Base-by-base conservation (phyloP, 2,888 invertebrate genomes). In the Apoderus coryli region DNA sequence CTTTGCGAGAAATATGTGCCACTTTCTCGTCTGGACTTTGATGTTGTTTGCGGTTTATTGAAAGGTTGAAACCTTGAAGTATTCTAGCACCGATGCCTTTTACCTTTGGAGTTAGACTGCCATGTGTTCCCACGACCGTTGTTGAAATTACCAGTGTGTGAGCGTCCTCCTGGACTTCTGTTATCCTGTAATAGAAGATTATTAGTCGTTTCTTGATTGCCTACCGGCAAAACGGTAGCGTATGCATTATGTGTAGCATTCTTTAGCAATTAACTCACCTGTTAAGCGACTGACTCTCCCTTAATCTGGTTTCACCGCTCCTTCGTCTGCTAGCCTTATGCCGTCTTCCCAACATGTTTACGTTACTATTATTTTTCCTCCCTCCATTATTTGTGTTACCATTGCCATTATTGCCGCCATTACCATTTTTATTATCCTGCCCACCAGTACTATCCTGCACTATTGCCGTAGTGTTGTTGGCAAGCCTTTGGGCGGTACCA, bases 211-310 rank as follows among this genome's bases (percentile, higher is more conserved):
- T n/a, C n/a, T n/a, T n/a, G n/a, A n/a, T n/a, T n/a, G n/a, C n/a
- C n/a, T n/a, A n/a, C n/a, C n/a, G n/a, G n/a, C n/a, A n/a, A n/a
- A n/a, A n/a, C n/a, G n/a, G n/a, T n/a, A n/a, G n/a, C n/a, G n/a
- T n/a, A n/a, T n/a, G n/a, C n/a, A n/a, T n/a, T n/a, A n/a, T n/a
- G n/a, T n/a, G n/a, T n/a, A n/a, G n/a, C n/a, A n/a, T n/a, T n/a
- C n/a, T n/a, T n/a, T n/a, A n/a, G n/a, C n/a, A n/a, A n/a, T 4
- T 4, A 4, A 5, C 30, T 4, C 14, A 34, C 39, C 84, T 70
- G 56, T 84, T 85, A 36, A 85, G 60, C 14, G 84, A 84, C 50
- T 85, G 82, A 44, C 81, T 82, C 60, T 85, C 84, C 6, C 84
- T 66, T 32, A 85, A 58, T 10, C 68, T 54, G 2, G 75, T 72